Percentiles rank a stretch among this genome's conserved stretches.
These are phyloP conservation scores for Picathartes gymnocephalus DNA, from an alignment of 2,113 vertebrate genomes.

Conservation along the genomic window DNA sequence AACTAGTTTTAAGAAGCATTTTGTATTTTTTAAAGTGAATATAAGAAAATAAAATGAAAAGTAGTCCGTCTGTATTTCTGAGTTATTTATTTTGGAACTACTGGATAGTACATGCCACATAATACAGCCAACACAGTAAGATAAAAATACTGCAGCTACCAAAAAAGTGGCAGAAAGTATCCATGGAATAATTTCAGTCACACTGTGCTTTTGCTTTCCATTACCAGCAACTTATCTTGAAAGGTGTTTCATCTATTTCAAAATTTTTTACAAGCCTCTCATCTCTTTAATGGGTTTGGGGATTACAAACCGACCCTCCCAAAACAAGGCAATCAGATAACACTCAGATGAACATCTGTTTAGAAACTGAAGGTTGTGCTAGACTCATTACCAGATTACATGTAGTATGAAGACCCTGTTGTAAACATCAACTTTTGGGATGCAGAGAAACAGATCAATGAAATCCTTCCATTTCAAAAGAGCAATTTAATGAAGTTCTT, in stretches of 20 bases:
- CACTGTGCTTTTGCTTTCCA: neutral
- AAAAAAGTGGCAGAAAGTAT: neutral
- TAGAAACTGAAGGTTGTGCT: neutral
- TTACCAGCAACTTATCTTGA: neutral
- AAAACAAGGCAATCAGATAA: neutral
- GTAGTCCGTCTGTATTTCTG: neutral
- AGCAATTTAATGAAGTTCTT: neutral
- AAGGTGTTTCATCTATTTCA: constrained; percentile 20
- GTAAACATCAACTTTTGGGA: neutral
- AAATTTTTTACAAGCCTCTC: neutral
- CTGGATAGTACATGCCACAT: neutral
- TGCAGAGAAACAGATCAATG: neutral
- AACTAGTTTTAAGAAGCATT: neutral
- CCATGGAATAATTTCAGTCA: neutral
- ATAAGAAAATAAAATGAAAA: neutral
- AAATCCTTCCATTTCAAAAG: neutral
- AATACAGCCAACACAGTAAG: neutral
- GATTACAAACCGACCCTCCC: neutral
- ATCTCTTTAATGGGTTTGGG: constrained; percentile 1
- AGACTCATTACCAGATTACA: neutral
- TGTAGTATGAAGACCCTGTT: neutral
- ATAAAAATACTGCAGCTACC: neutral
- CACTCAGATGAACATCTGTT: neutral
- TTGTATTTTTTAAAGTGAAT: neutral
- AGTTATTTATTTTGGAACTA: neutral